Evolutionary conservation across 2,797 vertebrate species (phyloP).

Genomic region (Podarcis lilfordi): DNA sequence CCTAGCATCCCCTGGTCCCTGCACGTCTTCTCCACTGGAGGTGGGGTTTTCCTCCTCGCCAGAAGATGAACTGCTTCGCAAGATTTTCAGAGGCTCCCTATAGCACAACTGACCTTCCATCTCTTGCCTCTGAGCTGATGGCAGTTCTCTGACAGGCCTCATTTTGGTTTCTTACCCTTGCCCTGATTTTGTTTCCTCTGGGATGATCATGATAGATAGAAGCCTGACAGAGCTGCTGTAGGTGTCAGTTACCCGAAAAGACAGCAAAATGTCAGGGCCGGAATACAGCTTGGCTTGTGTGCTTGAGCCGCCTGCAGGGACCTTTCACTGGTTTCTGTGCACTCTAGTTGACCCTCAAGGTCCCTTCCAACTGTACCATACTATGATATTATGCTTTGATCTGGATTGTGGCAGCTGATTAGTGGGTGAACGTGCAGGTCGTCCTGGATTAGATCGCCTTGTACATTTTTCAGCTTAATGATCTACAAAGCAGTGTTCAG

Average conservation of each 20-base stretch:
- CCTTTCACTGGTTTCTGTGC: not conserved
- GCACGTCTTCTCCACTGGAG: too few species aligned
- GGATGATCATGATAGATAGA: not conserved
- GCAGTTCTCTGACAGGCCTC: not conserved
- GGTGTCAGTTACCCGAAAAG: conserved; percentile 42
- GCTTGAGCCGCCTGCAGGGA: not conserved
- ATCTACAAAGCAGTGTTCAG: not conserved
- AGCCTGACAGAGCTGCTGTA: not conserved
- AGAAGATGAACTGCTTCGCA: too few species aligned
- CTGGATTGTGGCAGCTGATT: not conserved
- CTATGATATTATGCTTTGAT: not conserved
- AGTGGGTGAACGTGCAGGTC: not conserved
- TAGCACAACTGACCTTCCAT: too few species aligned
- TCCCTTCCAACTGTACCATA: too few species aligned
- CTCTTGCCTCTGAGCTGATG: too few species aligned
- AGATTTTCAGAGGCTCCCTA: too few species aligned
- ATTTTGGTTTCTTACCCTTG: not conserved
- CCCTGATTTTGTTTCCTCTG: not conserved
- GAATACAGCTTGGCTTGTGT: not conserved
- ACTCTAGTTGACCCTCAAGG: too few species aligned
- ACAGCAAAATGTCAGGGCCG: not conserved
- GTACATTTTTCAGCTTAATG: not conserved
- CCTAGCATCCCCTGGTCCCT: too few species aligned
- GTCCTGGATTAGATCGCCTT: not conserved
- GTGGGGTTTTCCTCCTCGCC: too few species aligned